Percentiles rank a stretch among this genome's conserved stretches.
Conservation (phyloP, 2,888 invertebrate species). For the Suillia variegata region DNA sequence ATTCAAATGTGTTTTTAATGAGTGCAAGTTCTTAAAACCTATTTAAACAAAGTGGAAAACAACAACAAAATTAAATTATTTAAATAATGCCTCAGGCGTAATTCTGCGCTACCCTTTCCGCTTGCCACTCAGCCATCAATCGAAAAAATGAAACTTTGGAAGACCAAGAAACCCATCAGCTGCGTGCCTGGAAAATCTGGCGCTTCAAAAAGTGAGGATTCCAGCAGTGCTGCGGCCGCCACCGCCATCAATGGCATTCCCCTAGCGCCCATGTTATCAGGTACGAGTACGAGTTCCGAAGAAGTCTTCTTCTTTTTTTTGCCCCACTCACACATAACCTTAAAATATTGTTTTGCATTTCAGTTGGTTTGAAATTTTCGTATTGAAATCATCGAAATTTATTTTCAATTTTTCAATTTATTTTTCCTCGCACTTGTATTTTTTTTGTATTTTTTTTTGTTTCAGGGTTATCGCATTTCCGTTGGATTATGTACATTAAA, state of each 20-base stretch:
- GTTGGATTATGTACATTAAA: too few relatives aligned
- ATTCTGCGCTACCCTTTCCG: too few relatives aligned
- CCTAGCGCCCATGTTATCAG: slow-evolving; percentile 56
- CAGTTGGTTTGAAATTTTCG: background rate
- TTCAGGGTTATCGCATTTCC: slow-evolving; percentile 51
- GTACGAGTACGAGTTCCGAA: slow-evolving; percentile 38
- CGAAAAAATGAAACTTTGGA: slow-evolving; percentile 61
- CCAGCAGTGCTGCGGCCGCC: too few relatives aligned
- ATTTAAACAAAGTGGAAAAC: too few relatives aligned
- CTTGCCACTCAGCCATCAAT: too few relatives aligned
- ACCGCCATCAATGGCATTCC: slow-evolving; percentile 44
- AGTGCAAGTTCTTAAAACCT: too few relatives aligned
- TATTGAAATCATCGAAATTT: background rate
- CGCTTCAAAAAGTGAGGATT: slow-evolving; percentile 49
- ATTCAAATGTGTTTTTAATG: too few relatives aligned
- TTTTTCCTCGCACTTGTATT: too few relatives aligned
- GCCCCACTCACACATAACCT: slow-evolving; percentile 9
- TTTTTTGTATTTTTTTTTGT: slow-evolving; percentile 17
- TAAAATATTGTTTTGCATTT: slow-evolving; percentile 5
- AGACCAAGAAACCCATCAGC: slow-evolving; percentile 60
- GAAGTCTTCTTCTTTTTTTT: background rate
- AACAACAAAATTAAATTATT: too few relatives aligned
- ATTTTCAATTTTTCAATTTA: slow-evolving; percentile 34
- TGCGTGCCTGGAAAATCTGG: slow-evolving; percentile 59
- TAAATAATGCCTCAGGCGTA: too few relatives aligned